Evolutionary conservation across 2,113 vertebrate genomes (phyloP).

Genomic region (Orcinus orca): DNA sequence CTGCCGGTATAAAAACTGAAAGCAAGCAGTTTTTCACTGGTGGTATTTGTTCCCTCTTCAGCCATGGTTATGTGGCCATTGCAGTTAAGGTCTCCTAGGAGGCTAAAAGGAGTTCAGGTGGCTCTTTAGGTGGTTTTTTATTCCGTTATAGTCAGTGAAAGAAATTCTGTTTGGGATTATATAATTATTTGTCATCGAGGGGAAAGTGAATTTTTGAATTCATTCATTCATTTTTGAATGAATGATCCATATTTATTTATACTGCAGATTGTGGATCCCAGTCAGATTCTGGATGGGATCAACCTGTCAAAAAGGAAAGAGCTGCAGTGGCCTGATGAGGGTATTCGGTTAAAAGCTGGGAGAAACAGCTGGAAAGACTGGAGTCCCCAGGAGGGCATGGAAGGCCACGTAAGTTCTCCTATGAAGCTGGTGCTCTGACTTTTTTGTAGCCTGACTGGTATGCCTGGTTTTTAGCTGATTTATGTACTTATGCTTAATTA

Average conservation of each 20-base stretch:
- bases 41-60: neutral
- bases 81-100: neutral
- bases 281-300: conserved; percentile 95
- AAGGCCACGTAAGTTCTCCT: conserved; percentile 94
- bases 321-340: conserved; percentile 98
- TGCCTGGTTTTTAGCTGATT: neutral
- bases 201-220: neutral
- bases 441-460: neutral
- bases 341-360: conserved; percentile 93
- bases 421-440: neutral
- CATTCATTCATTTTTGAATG: too few relatives aligned
- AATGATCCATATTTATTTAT: conserved; percentile 73
- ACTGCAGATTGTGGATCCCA: conserved; percentile 91
- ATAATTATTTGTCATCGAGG: neutral
- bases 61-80: neutral
- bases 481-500: neutral
- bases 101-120: neutral
- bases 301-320: conserved; percentile 97
- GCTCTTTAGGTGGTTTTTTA: neutral
- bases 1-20: neutral
- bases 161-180: neutral
- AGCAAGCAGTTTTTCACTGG: neutral
- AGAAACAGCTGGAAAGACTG: conserved; percentile 98
- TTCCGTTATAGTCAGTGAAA: neutral
- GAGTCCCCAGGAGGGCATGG: conserved; percentile 99